Base-by-base conservation (phyloP, 2,888 invertebrate species). In the Cynaeus angustus region DNA sequence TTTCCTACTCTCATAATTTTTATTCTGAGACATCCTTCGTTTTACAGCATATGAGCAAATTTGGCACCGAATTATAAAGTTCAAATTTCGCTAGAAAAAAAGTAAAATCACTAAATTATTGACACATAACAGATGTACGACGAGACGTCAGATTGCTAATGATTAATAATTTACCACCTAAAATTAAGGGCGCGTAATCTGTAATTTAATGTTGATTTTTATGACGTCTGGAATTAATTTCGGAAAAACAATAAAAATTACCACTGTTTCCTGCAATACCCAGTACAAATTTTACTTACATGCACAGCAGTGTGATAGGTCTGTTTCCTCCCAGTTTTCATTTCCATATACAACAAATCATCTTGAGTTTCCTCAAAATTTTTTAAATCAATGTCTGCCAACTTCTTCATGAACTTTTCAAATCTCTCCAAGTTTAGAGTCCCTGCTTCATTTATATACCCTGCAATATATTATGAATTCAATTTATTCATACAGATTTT, bases 371-470 rank as follows among this genome's bases (percentile, higher is more conserved):
- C 93, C 74, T 91, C 89, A 81, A 95, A 96, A 74, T 91, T 88
- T 68, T 94, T 90, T 74, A 89, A 85, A 80, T 96, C 96, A 72
- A 93, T 88, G 69, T 90, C 88, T 46, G 92, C 89, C 21, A 96
- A 84, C 61, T 90, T 91, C 72, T 90, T 88, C 89, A 96, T 91
- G 81, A 95, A 98, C 76, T 89, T 89, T 83, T 98, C 94, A 85
- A 99, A 95, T 66, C 98, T 88, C 41, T 84, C 85, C 71, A 99
- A 86, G 83, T 97, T 94, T 61, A 99, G 84, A 48, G 88, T 89
- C 2, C 99, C 99, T 3, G 89, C 87, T 85, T 98, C 97, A 85
- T 99, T 98, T 72, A 99, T 92, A 81, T 98, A 98, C 1, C 97
- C 96, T 95, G 74, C 55, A 82, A 83, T 70, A 28, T 46, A 45